A percentile compares a stretch with the other conserved stretches of the same genome.
phyloP scores from a whole-genome alignment of 1,140 invertebrate species.

The Danaus melanippus region DNA sequence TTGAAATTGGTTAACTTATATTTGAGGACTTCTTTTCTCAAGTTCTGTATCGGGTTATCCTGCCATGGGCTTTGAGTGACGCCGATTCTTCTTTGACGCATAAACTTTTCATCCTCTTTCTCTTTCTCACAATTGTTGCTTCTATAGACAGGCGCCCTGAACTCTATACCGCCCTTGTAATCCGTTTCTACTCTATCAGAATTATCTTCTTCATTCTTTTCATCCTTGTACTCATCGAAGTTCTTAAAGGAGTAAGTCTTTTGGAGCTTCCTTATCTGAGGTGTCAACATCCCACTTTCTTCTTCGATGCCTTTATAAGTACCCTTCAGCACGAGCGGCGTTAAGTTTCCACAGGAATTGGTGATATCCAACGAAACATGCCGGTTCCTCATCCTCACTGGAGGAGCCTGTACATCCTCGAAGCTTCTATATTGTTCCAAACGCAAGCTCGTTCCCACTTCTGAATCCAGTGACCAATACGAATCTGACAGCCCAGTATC shows the following conservation, averaged over 20 bases:
- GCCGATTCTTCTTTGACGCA: conserved; percentile 37
- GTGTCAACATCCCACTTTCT: conserved; percentile 30
- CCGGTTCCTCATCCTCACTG: conserved; percentile 48
- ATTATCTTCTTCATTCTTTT: conserved; percentile 30
- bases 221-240: conserved; percentile 34
- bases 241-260: conserved; percentile 44
- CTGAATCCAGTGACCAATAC: conserved; percentile 43
- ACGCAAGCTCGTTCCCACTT: conserved; percentile 21
- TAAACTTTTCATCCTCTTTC: conserved; percentile 16
- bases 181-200: conserved; percentile 12
- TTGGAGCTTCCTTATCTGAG: conserved; percentile 49
- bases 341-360: conserved; percentile 30
- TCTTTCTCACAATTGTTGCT: conserved; percentile 15
- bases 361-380: conserved; percentile 47
- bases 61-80: conserved; percentile 30
- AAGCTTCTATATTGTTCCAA: conserved; percentile 51
- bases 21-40: conserved; percentile 41
- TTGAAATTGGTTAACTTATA: conserved; percentile 33
- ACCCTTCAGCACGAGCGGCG: conserved; percentile 42
- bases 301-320: conserved; percentile 49
- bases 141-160: conserved; percentile 23
- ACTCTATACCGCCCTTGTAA: conserved; percentile 17
- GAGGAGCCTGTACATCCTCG: conserved; percentile 60
- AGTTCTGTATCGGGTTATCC: conserved; percentile 28
- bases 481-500: conserved; percentile 29